Evolutionary conservation across 2,888 invertebrate genomes (phyloP).

Genomic region (Volucella inanis): DNA sequence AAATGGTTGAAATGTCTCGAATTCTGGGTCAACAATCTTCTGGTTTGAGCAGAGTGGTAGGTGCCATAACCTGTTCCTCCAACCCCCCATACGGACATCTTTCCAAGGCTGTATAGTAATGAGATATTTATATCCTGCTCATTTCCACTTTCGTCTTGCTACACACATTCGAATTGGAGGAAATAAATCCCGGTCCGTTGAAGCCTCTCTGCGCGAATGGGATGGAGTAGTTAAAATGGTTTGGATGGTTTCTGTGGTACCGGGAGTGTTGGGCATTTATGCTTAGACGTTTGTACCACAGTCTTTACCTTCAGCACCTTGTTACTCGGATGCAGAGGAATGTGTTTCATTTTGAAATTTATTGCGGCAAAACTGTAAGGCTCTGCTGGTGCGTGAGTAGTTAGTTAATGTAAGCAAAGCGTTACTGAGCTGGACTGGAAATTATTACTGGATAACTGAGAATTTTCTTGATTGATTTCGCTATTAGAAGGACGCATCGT

Average conservation of each 20-base stretch:
- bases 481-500: constrained; percentile 2
- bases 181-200: constrained; percentile 46
- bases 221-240: not conserved
- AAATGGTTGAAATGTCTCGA: constrained; percentile 41
- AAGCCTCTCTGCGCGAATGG: not conserved
- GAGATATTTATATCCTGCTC: constrained; percentile 61
- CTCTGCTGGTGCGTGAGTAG: constrained; percentile 36
- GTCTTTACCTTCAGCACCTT: constrained; percentile 38
- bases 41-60: constrained; percentile 30
- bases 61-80: constrained; percentile 25
- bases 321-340: constrained; percentile 29
- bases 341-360: constrained; percentile 52
- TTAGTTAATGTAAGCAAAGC: constrained; percentile 34
- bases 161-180: constrained; percentile 11
- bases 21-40: constrained; percentile 68
- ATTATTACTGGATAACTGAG: not conserved
- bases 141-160: constrained; percentile 24
- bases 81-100: not conserved
- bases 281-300: constrained; percentile 10
- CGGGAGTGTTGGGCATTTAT: not conserved
- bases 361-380: constrained; percentile 25
- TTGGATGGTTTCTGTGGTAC: no score
- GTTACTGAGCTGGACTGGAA: constrained; percentile 12
- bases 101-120: constrained; percentile 4
- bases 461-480: constrained; percentile 44